Percentiles rank a stretch among this genome's conserved stretches.
Conservation (phyloP, 1,140 invertebrate species). For the Archegozetes longisetosus region DNA sequence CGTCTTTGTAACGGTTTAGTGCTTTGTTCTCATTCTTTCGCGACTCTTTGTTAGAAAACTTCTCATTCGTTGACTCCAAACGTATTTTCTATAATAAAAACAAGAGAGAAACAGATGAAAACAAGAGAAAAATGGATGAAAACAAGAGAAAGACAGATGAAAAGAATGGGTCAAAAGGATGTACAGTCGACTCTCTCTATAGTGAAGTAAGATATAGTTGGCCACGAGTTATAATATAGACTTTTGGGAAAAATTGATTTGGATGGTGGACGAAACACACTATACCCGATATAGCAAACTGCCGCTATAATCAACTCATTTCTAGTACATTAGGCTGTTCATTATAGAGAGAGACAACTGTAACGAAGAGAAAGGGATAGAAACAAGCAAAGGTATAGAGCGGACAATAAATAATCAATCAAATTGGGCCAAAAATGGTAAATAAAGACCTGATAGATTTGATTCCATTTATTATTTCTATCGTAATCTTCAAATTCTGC, state of each 20-base stretch:
- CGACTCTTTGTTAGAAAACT: constrained; percentile 40
- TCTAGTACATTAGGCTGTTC: no score
- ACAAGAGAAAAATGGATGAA: neutral
- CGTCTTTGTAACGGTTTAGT: constrained; percentile 83
- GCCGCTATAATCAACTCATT: no score
- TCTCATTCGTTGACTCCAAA: neutral
- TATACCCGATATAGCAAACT: no score
- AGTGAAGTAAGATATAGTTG: no score
- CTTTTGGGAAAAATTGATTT: no score
- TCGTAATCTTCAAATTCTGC: constrained; percentile 14
- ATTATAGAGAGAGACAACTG: neutral
- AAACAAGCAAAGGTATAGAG: no score
- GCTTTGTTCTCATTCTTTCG: constrained; percentile 57
- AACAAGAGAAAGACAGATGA: no score
- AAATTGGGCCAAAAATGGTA: neutral
- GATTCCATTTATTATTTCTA: constrained; percentile 7
- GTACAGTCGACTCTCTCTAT: no score
- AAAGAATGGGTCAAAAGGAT: no score
- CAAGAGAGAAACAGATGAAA: neutral
- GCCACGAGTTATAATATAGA: no score
- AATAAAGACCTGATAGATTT: constrained; percentile 8
- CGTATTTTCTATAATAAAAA: constrained; percentile 6
- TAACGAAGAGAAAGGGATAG: neutral
- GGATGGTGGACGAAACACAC: no score
- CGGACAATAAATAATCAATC: neutral